Percentiles rank a stretch among this genome's conserved stretches.
Evolutionary conservation across 2,113 vertebrate genomes (phyloP).

Genomic region (Corythornis madagascariensis): DNA sequence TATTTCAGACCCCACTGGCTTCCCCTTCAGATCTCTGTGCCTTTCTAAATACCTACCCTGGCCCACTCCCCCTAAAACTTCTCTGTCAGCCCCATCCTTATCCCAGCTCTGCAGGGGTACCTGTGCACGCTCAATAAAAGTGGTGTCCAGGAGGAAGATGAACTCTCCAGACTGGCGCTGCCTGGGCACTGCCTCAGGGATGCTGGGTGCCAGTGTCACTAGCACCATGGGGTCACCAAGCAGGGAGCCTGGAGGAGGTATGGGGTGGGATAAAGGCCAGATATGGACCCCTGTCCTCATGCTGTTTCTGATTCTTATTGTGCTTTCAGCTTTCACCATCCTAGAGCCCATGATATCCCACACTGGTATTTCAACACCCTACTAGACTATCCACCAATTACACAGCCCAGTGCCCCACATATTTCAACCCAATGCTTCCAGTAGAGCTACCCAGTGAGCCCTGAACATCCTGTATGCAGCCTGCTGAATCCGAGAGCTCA

Average conservation of each 20-base stretch:
- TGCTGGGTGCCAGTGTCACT: background rate
- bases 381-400: background rate
- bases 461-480: rapidly evolving
- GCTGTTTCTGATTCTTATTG: background rate
- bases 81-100: background rate
- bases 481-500: background rate
- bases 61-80: background rate
- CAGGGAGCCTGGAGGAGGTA: background rate
- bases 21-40: background rate
- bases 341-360: background rate
- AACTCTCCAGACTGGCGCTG: background rate
- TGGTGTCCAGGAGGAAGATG: background rate
- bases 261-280: background rate
- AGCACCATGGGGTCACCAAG: background rate
- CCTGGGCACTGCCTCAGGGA: background rate
- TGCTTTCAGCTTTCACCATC: background rate
- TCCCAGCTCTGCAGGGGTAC: background rate
- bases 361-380: background rate
- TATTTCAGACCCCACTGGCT: background rate
- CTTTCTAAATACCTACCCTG: background rate
- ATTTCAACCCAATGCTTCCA: background rate
- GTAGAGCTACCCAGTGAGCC: background rate
- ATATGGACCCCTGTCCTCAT: background rate
- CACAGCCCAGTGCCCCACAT: background rate
- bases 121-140: background rate